Evolutionary conservation across 37 sponge, comb jelly and placozoan species (phyloP).

Genomic region (Aplysina aerophoba): DNA sequence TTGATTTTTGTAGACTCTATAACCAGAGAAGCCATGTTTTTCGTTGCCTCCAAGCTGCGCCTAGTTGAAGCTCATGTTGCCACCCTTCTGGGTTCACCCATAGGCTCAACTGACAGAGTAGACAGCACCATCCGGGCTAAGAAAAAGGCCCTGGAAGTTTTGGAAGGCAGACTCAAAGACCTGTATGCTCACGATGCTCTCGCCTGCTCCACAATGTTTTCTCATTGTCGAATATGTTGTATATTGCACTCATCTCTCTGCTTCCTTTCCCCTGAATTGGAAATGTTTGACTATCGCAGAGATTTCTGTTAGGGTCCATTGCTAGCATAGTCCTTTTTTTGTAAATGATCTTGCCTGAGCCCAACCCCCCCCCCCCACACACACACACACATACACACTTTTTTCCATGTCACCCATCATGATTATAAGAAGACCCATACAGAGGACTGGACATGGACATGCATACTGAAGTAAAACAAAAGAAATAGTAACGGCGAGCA

Average conservation of each 20-base stretch:
- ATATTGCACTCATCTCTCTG: neutral
- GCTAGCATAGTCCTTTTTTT: neutral
- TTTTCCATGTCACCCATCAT: too few relatives aligned
- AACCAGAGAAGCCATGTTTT: slow-evolving; percentile 2
- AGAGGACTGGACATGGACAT: too few relatives aligned
- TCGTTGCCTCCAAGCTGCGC: neutral
- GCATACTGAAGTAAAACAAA: too few relatives aligned
- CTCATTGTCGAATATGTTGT: neutral
- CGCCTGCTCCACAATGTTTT: neutral
- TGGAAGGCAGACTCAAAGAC: neutral
- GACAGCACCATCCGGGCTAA: neutral
- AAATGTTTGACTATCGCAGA: neutral
- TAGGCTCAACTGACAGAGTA: neutral
- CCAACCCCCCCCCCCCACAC: neutral
- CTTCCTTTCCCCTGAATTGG: neutral
- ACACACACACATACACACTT: too few relatives aligned
- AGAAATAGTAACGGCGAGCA: too few relatives aligned
- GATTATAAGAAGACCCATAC: too few relatives aligned
- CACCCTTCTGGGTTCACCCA: slow-evolving; percentile 12
- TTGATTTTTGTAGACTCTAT: neutral
- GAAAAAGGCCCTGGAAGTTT: neutral
- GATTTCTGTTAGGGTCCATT: neutral
- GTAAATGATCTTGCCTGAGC: neutral
- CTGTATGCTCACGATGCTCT: neutral
- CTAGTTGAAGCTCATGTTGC: neutral